Base-by-base conservation (phyloP, 1,140 invertebrate genomes). In the Vanessa tameamea region DNA sequence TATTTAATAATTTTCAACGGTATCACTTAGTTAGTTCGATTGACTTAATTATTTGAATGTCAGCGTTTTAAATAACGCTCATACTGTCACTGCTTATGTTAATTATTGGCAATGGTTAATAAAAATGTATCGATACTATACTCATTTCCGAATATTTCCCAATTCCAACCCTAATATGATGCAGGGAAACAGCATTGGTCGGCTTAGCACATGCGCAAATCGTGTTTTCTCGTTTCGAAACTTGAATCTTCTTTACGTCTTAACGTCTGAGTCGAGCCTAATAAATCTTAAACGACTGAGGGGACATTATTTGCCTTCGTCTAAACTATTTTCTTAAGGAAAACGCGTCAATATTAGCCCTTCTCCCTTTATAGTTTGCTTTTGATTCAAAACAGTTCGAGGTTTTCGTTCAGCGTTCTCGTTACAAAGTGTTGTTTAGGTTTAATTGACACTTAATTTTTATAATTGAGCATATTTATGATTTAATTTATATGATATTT, bases 221-320 rank as follows among this genome's bases (percentile, higher is more conserved):
- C 71, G 67, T 91, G 88, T 91, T 91, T 86, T 89, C 87, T 82
- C 81, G 75, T 73, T 78, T 74, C 67, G 72, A 85, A 88, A 90
- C 85, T 90, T 88, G 82, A 85, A 88, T 87, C 74, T 73, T 75
- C 75, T 43, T 43, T 84, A 78, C 79, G 78, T 86, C 74, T 70
- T 79, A 75, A 79, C 79, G 82, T 83, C 80, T 83, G 74, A 76
- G 66, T 77, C 71, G 70, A 70, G 76, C 69, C 81, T 80, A 87
- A 74, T 89, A 89, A 89, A 85, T 86, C 81, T 82, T 72, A 61
- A 61, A 37, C 57, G 23, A 47, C 72, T 71, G 59, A 48, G 50
- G 64, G 75, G 59, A 63, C 65, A 67, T 50, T 72, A 77, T 76
- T 82, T 76, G 57, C n/a, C 47, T 75, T 72, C 64, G 69, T 70